Conservation (phyloP, 2,888 invertebrate genomes). For the Arenicola marina region DNA sequence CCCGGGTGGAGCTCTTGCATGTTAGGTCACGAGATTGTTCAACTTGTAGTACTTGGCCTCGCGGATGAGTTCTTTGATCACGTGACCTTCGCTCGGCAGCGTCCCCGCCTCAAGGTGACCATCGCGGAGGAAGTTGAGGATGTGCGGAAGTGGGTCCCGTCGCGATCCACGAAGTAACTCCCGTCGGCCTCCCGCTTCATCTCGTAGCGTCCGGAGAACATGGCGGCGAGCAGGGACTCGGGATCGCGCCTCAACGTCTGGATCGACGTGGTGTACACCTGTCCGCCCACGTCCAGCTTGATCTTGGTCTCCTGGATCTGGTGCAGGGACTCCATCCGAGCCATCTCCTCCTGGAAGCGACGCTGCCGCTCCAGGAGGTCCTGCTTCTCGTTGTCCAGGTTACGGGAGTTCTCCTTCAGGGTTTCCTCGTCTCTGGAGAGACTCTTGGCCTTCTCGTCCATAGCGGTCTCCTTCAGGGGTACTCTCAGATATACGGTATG, state of each 20-base stretch:
- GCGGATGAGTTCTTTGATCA: slow-evolving; percentile 33
- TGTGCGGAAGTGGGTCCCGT: slow-evolving; percentile 47
- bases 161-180: slow-evolving; percentile 42
- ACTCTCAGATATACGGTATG: too few relatives aligned
- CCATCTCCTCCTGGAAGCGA: not conserved
- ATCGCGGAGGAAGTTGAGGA: slow-evolving; percentile 55
- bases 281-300: slow-evolving; percentile 41
- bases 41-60: slow-evolving; percentile 41
- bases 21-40: not conserved
- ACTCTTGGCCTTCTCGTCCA: too few relatives aligned
- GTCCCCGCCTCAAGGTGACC: slow-evolving; percentile 41
- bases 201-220: slow-evolving; percentile 40
- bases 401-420: not conserved
- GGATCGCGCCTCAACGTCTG: slow-evolving; percentile 34
- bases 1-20: not conserved
- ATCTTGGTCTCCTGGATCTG: slow-evolving; percentile 34
- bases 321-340: slow-evolving; percentile 13
- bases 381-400: not conserved
- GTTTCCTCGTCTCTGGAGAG: too few relatives aligned
- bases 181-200: slow-evolving; percentile 36
- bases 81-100: slow-evolving; percentile 28
- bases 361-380: not conserved
- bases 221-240: slow-evolving; percentile 36
- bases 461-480: too few relatives aligned
- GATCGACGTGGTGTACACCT: slow-evolving; percentile 37